phyloP scores from a whole-genome alignment of 2,888 invertebrate genomes.

The Napeogenes inachia region DNA sequence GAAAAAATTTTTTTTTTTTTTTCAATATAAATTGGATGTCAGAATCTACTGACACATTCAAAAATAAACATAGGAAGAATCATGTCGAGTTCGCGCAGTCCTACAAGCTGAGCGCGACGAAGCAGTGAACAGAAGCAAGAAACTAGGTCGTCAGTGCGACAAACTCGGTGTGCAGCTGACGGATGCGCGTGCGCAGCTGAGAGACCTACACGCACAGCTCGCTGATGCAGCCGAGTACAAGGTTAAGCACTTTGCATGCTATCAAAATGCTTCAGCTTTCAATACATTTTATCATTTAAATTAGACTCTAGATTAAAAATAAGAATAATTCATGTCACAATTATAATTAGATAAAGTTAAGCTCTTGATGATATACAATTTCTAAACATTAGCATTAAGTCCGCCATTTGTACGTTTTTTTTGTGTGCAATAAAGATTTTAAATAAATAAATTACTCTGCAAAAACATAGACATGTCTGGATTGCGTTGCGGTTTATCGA shows the following conservation, averaged over 20 bases:
- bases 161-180: constrained; percentile 86
- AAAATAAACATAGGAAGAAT: constrained; percentile 57
- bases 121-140: constrained; percentile 83
- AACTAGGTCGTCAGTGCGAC: constrained; percentile 89
- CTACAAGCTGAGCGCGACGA: constrained; percentile 83
- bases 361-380: no score
- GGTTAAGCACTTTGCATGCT: constrained; percentile 56
- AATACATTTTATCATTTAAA: background rate
- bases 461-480: background rate
- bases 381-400: no score
- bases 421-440: no score
- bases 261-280: background rate
- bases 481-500: no score
- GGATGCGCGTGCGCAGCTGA: constrained; percentile 88
- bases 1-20: background rate
- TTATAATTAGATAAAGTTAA: background rate
- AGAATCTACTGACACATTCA: background rate
- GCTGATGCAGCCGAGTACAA: constrained; percentile 92
- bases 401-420: no score
- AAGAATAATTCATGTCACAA: no score
- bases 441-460: no score
- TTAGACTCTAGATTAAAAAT: no score
- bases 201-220: constrained; percentile 90
- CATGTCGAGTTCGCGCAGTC: constrained; percentile 65
- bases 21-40: background rate